phyloP scores from a whole-genome alignment of 2,113 vertebrate genomes.

The Promerops cafer region DNA sequence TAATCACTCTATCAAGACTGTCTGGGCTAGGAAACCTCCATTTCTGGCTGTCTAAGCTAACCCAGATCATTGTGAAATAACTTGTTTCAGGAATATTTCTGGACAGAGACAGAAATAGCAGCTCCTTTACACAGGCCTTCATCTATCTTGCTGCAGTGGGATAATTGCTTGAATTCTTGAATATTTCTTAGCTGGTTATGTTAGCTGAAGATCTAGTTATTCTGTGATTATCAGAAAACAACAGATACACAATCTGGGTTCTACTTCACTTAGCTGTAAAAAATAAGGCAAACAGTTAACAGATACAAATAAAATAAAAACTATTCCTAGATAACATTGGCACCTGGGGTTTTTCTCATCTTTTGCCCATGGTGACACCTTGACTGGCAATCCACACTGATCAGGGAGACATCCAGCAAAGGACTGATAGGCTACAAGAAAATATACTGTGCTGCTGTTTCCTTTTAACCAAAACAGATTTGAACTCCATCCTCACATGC shows the following conservation, averaged over 20 bases:
- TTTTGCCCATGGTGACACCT: background rate
- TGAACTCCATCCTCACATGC: background rate
- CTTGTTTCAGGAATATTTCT: background rate
- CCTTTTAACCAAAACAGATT: background rate
- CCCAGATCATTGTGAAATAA: background rate
- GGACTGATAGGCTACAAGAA: background rate
- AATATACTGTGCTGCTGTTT: background rate
- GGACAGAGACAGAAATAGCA: background rate
- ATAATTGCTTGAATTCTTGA: background rate
- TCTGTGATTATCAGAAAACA: background rate
- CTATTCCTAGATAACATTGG: background rate
- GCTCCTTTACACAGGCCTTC: background rate
- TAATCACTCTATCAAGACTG: background rate
- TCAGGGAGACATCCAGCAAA: background rate
- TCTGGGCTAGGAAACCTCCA: background rate
- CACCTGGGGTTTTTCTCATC: background rate
- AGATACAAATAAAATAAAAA: background rate
- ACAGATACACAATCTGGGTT: background rate
- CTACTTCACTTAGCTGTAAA: background rate
- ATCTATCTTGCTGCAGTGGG: background rate
- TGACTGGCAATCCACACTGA: background rate
- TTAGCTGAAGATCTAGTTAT: background rate
- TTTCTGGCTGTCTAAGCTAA: background rate
- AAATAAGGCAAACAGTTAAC: background rate
- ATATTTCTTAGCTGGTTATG: background rate